These are phyloP conservation scores for Menidia beryllina DNA, from an alignment of 2,113 vertebrate species.

Conservation along the genomic window DNA sequence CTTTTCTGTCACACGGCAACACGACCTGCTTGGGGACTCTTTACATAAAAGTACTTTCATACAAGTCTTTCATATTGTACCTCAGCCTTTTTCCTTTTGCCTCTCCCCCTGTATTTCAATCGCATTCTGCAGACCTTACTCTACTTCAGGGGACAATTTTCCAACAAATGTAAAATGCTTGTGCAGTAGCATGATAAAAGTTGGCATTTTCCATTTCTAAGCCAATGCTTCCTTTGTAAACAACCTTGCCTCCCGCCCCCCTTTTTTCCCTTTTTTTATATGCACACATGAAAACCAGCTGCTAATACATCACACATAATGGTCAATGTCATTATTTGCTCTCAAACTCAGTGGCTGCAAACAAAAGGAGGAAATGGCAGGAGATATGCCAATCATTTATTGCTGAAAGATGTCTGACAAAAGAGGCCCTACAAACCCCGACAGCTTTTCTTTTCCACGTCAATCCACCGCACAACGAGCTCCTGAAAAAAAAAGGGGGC, in stretches of 20 bases:
- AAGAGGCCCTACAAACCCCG: conserved; percentile 54
- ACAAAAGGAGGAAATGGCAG: conserved; percentile 77
- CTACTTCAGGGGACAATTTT: conserved; percentile 68
- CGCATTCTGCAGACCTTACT: conserved; percentile 64
- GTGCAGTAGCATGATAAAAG: conserved; percentile 73
- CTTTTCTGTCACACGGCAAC: conserved; percentile 67
- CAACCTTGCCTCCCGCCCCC: conserved; percentile 35
- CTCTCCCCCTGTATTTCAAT: conserved; percentile 54
- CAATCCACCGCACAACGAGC: conserved; percentile 34
- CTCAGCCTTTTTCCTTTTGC: conserved; percentile 51
- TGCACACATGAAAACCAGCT: conserved; percentile 14
- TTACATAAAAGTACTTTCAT: conserved; percentile 65
- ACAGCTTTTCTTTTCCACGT: conserved; percentile 63
- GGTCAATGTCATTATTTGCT: conserved; percentile 73
- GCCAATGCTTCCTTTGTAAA: conserved; percentile 76
- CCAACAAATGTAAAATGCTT: conserved; percentile 69
- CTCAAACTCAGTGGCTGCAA: conserved; percentile 43
- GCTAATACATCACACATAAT: conserved; percentile 60
- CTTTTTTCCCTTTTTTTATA: conserved; percentile 19
- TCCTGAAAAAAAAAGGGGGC: conserved; percentile 39
- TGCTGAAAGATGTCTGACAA: conserved; percentile 73
- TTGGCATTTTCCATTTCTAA: conserved; percentile 76
- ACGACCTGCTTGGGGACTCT: conserved; percentile 66
- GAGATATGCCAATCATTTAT: conserved; percentile 75
- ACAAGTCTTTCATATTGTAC: conserved; percentile 59